Evolutionary conservation across 2,888 invertebrate genomes (phyloP).

Genomic region (Tortricodes alternella): DNA sequence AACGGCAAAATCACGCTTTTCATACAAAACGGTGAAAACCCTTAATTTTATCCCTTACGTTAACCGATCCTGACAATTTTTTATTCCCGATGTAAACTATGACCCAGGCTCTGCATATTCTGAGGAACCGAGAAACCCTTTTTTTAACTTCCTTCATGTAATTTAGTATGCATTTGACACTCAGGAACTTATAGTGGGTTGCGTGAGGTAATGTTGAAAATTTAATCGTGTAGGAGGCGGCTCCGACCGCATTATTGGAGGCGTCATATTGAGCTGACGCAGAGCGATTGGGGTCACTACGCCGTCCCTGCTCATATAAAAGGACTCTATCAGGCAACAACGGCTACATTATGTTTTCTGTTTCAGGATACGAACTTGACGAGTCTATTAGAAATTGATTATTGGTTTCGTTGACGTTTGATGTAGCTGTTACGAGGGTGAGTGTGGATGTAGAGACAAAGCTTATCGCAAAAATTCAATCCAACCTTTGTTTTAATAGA

Average conservation of each 20-base stretch:
- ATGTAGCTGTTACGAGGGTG: neutral
- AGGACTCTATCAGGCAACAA: conserved; percentile 45
- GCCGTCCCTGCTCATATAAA: conserved; percentile 34
- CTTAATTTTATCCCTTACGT: too few relatives aligned
- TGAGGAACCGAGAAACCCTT: neutral
- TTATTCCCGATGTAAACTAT: too few relatives aligned
- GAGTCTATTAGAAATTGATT: conserved; percentile 2
- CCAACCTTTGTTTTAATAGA: too few relatives aligned
- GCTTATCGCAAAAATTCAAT: too few relatives aligned
- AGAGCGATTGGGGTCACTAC: conserved; percentile 54
- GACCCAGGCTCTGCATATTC: neutral
- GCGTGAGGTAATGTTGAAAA: conserved; percentile 66
- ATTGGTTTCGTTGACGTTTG: neutral
- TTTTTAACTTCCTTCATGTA: neutral
- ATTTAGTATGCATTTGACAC: conserved; percentile 15
- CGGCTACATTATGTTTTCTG: conserved; percentile 37
- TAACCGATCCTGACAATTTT: too few relatives aligned
- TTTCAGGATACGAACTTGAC: conserved; percentile 24
- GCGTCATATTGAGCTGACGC: conserved; percentile 68
- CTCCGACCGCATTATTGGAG: conserved; percentile 60
- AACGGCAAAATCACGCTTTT: too few relatives aligned
- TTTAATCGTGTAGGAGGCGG: conserved; percentile 59
- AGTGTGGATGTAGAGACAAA: neutral
- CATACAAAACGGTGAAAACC: too few relatives aligned
- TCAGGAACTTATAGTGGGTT: conserved; percentile 34